Evolutionary conservation across 2,797 vertebrate species (phyloP).

Genomic region (Enteromius viviparus): DNA sequence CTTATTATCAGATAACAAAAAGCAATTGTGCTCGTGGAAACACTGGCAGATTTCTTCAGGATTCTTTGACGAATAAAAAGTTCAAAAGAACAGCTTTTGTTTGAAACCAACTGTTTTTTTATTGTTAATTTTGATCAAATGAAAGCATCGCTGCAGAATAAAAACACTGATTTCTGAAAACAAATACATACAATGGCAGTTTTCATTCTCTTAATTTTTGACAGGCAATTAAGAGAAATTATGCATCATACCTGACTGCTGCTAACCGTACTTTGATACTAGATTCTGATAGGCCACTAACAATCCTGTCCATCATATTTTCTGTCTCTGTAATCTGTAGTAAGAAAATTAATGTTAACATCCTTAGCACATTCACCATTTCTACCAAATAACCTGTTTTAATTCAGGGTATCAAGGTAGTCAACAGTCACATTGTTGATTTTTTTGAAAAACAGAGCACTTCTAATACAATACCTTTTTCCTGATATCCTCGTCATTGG

Average conservation of each 20-base stretch:
- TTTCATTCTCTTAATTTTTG: neutral
- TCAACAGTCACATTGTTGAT: neutral
- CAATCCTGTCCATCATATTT: constrained; percentile 99
- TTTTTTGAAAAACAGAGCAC: neutral
- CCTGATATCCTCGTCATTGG: constrained; percentile 98
- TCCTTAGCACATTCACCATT: neutral
- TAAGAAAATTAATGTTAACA: constrained; percentile 45
- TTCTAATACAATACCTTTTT: constrained; percentile 84
- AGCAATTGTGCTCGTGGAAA: neutral
- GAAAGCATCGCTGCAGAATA: neutral
- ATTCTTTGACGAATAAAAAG: neutral
- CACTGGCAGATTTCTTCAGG: neutral
- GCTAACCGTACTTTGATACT: constrained; percentile 98
- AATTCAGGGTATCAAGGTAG: neutral
- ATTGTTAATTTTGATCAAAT: neutral
- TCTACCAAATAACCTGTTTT: neutral
- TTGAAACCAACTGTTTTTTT: neutral
- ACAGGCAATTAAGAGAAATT: neutral
- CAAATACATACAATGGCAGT: neutral
- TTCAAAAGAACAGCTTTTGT: neutral
- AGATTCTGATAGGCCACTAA: constrained; percentile 96
- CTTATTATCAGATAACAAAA: neutral
- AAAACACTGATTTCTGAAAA: neutral
- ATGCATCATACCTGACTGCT: constrained; percentile 88
- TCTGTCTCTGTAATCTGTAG: constrained; percentile 97